These are phyloP conservation scores for Luidia sarsii DNA, from an alignment of 53 echinoderm and acorn worm genomes.

Conservation along the genomic window DNA sequence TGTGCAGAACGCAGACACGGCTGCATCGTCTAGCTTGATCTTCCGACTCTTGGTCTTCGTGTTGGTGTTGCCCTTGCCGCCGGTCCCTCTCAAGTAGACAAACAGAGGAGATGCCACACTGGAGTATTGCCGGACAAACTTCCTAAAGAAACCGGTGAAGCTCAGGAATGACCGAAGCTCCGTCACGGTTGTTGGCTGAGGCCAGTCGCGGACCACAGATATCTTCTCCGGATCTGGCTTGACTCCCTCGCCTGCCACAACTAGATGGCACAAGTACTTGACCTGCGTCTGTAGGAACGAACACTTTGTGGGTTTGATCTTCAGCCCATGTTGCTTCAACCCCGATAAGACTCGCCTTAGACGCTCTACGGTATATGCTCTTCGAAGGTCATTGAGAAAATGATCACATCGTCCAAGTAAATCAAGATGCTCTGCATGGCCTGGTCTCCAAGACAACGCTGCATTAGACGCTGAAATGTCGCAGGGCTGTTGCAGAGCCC, in stretches of 20 bases:
- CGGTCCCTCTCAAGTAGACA: neutral
- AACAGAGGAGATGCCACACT: constrained; percentile 54
- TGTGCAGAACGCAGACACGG: neutral
- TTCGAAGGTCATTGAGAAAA: neutral
- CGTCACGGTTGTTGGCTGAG: constrained; percentile 32
- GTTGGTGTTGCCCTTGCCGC: neutral
- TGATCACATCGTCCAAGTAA: constrained; percentile 54
- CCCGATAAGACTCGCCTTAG: neutral
- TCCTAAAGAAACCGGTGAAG: constrained; percentile 61
- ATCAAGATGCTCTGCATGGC: constrained; percentile 8
- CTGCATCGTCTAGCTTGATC: neutral
- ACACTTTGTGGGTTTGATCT: constrained; percentile 43
- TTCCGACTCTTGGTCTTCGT: neutral
- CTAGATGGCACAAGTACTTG: constrained; percentile 49
- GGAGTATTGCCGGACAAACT: constrained; percentile 41
- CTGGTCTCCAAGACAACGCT: constrained; percentile 32
- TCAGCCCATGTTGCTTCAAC: constrained; percentile 34
- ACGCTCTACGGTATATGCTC: neutral
- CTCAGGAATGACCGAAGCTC: constrained; percentile 59
- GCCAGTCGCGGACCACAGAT: constrained; percentile 45
- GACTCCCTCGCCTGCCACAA: constrained; percentile 38
- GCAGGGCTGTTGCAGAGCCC: constrained; percentile 36
- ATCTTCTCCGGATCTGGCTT: constrained; percentile 54
- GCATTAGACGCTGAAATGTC: constrained; percentile 57
- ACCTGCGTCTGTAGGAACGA: constrained; percentile 21